Percentiles rank a stretch among this genome's conserved stretches.
These are phyloP conservation scores for Podocnemis expansa DNA, from an alignment of 2,113 vertebrate species.

Conservation along the genomic window DNA sequence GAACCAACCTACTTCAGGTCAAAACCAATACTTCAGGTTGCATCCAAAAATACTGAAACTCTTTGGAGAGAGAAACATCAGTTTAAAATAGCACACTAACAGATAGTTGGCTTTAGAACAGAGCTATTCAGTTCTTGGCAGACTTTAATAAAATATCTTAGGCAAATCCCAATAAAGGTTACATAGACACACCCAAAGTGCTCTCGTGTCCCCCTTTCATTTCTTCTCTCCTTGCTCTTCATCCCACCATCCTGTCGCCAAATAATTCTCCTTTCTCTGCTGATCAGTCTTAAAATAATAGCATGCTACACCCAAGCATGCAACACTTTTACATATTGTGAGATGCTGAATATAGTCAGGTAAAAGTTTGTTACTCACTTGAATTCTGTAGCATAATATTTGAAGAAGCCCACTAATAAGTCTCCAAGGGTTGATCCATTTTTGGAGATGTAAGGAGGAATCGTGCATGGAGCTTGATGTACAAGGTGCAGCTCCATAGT, in stretches of 20 bases:
- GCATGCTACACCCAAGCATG: neutral
- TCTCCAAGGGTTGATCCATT: slow-evolving; percentile 91
- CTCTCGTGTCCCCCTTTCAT: neutral
- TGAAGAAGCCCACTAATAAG: slow-evolving; percentile 92
- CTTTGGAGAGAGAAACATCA: neutral
- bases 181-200: neutral
- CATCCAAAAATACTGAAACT: neutral
- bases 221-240: neutral
- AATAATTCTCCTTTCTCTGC: neutral
- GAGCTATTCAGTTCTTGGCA: neutral
- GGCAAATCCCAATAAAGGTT: neutral
- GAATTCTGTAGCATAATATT: slow-evolving; percentile 93
- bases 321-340: neutral
- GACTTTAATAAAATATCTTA: neutral
- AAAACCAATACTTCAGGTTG: neutral
- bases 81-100: neutral
- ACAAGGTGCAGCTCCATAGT: slow-evolving; percentile 87
- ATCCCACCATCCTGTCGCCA: neutral
- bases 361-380: slow-evolving; percentile 82
- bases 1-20: neutral
- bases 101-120: neutral
- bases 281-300: neutral
- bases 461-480: slow-evolving; percentile 81
- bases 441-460: slow-evolving; percentile 88
- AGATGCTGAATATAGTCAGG: neutral